phyloP scores from a whole-genome alignment of 2,888 invertebrate species.

The Drosophila buzzatii region DNA sequence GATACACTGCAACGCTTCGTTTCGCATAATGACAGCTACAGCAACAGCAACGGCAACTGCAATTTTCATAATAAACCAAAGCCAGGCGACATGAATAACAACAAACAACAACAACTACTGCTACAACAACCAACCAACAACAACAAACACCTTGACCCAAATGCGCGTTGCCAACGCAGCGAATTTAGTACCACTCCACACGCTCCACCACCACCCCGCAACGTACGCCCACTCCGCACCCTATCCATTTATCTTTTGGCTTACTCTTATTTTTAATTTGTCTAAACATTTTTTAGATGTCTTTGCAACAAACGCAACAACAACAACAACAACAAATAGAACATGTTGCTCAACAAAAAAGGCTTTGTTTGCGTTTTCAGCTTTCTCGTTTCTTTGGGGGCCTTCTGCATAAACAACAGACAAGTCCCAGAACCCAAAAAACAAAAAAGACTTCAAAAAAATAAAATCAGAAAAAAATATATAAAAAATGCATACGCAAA shows the following conservation, averaged over 20 bases:
- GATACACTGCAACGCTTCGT: slow-evolving; percentile 51
- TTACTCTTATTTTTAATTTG: slow-evolving; percentile 76
- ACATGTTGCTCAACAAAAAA: slow-evolving; percentile 61
- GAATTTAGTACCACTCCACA: slow-evolving; percentile 34
- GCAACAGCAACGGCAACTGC: slow-evolving; percentile 43
- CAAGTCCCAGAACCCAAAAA: slow-evolving; percentile 30
- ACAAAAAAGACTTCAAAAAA: slow-evolving; percentile 9
- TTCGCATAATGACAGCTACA: slow-evolving; percentile 65
- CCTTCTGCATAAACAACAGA: slow-evolving; percentile 64
- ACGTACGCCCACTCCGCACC: not conserved
- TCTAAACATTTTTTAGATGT: slow-evolving; percentile 72
- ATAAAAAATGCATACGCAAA: slow-evolving; percentile 74
- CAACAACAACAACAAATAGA: slow-evolving; percentile 29
- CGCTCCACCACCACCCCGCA: slow-evolving; percentile 4
- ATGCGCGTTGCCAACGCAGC: slow-evolving; percentile 63
- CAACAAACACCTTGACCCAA: slow-evolving; percentile 75
- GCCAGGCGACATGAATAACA: slow-evolving; percentile 44
- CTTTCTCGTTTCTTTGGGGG: slow-evolving; percentile 36
- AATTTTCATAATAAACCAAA: slow-evolving; percentile 76
- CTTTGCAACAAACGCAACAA: slow-evolving; percentile 34
- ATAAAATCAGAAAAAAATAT: slow-evolving; percentile 10
- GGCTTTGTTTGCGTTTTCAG: slow-evolving; percentile 71
- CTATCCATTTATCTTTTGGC: slow-evolving; percentile 48
- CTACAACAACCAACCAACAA: slow-evolving; percentile 39
- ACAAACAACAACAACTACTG: slow-evolving; percentile 24